Evolutionary conservation across 2,888 invertebrate genomes (phyloP), one percentile per base, ranked within the genome.

Genomic region (Agrochola litura): DNA sequence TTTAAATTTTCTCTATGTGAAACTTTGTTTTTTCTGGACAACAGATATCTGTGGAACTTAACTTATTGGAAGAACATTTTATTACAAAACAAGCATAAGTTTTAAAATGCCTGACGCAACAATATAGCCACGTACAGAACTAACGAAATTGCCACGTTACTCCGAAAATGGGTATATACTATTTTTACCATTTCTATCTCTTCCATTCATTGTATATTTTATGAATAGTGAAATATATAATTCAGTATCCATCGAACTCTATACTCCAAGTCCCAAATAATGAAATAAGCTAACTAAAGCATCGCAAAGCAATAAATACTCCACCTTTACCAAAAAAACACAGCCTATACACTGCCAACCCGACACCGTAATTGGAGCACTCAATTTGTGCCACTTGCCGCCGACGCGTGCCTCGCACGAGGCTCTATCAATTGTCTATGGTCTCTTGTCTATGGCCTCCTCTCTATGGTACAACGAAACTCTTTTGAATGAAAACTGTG

Each of bases 351-450:
- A 73, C 76, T 88, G 89, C 90, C 88, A 93, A 95, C 90, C 88
- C 92, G 94, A 95, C 91, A 93, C 94, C 90, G 96, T 96, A 96
- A 96, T 96, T 95, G 96, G 96, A 96, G 96, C 95, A 95, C 95
- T 96, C 96, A 96, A 96, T 96, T 96, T 95, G 95, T 93, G 92
- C 93, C 94, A 93, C 94, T 95, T 90, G 89, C 92, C 90, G 91
- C 90, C 92, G 93, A 84, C 94, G 92, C 93, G 94, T 92, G 94
- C 88, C 91, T 85, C 76, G 78, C 93, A 90, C 91, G 89, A 91
- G 91, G 85, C 91, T 82, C 91, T 91, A 90, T 93, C 94, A 92
- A 94, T 95, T 95, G 95, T 96, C 94, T 94, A 92, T 92, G 92
- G 85, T 73, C 58, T 77, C 69, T 56, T 37, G 56, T 95, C 94